phyloP scores from a whole-genome alignment of 2,888 invertebrate genomes.

The Lasioglossum marginatum region DNA sequence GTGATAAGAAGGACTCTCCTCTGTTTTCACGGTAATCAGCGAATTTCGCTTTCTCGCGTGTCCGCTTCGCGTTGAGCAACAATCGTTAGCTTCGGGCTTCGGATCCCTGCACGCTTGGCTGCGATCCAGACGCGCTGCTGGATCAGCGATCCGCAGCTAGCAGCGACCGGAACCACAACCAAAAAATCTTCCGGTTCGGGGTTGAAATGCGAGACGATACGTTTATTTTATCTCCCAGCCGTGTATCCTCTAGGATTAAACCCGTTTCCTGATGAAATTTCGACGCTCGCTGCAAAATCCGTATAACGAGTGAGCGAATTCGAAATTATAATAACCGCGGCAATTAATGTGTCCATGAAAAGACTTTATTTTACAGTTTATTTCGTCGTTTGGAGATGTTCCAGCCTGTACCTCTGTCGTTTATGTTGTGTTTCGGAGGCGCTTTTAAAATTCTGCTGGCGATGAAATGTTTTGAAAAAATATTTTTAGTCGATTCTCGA shows the following conservation, averaged over 20 bases:
- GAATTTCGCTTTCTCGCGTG: conserved; percentile 10
- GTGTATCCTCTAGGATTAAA: background rate
- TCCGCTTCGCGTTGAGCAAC: conserved; percentile 12
- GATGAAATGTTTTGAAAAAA: background rate
- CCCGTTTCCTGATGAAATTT: background rate
- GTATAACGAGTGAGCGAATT: background rate
- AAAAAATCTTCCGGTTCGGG: background rate
- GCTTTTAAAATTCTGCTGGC: background rate
- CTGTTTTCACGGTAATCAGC: conserved; percentile 4
- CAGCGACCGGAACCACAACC: background rate
- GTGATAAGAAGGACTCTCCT: conserved; percentile 16
- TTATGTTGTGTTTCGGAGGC: background rate
- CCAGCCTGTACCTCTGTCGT: background rate
- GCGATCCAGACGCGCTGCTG: conserved; percentile 49
- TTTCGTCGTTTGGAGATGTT: background rate
- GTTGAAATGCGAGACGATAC: conserved; percentile 2
- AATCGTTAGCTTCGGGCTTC: conserved; percentile 28
- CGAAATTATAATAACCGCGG: background rate
- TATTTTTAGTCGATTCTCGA: background rate
- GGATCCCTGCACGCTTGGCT: conserved; percentile 48
- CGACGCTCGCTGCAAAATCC: background rate
- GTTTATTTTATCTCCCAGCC: background rate
- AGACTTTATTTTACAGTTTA: background rate
- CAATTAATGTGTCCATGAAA: background rate
- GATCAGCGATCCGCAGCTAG: conserved; percentile 45